Conservation (phyloP, 2,797 vertebrate species). For the Enteromius radiatus region DNA sequence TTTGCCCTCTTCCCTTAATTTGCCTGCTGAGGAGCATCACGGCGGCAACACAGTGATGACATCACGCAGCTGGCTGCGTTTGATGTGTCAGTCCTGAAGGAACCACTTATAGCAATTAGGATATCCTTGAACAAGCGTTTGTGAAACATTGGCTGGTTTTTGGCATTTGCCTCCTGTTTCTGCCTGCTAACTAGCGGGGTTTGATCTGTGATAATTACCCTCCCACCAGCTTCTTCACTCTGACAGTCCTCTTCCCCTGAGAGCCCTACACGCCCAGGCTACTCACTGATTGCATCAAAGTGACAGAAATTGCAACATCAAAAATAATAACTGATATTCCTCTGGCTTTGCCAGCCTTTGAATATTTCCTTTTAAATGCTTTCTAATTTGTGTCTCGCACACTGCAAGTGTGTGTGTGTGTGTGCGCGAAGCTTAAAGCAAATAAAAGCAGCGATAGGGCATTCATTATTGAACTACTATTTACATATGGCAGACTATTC, state of each 20-base stretch:
- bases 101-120: conserved; percentile 99
- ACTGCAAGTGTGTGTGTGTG: conserved; percentile 77
- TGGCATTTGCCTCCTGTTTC: conserved; percentile 87
- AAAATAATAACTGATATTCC: conserved; percentile 89
- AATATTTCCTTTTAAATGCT: conserved; percentile 87
- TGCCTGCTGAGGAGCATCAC: conserved; percentile 87
- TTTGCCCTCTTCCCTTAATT: conserved; percentile 78
- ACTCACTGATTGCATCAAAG: conserved; percentile 85
- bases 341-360: conserved; percentile 79
- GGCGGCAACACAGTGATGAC: conserved; percentile 82
- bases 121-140: conserved; percentile 99
- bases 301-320: conserved; percentile 88
- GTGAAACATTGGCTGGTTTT: conserved; percentile 93
- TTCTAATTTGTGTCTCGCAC: conserved; percentile 83
- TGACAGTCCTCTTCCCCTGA: conserved; percentile 86
- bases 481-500: conserved; percentile 81
- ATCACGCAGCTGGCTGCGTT: conserved; percentile 89
- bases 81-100: conserved; percentile 92
- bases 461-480: conserved; percentile 83
- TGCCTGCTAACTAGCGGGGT: conserved; percentile 89
- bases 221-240: conserved; percentile 85
- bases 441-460: conserved; percentile 85
- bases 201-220: conserved; percentile 97
- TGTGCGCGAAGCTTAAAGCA: conserved; percentile 79
- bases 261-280: conserved; percentile 80